Evolutionary conservation across 2,888 invertebrate species (phyloP).

Genomic region (Lepidocyrtinus sp.): DNA sequence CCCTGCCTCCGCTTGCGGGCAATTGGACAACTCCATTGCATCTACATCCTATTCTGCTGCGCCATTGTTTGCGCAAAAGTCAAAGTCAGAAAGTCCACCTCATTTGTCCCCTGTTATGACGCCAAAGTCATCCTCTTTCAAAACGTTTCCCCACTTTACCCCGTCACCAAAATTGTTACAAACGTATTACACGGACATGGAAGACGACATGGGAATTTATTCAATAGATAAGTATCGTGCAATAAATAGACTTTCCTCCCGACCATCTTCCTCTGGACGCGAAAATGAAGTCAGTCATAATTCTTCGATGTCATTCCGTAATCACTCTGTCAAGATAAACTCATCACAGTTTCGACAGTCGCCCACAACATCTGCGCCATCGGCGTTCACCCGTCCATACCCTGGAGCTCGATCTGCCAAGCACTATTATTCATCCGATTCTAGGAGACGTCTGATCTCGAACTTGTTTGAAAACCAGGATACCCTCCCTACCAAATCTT

Average conservation of each 20-base stretch:
- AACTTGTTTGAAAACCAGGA: no score
- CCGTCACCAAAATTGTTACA: conserved; percentile 7
- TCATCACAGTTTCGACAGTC: no score
- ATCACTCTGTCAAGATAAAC: conserved; percentile 2
- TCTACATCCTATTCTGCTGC: neutral
- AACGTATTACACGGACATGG: neutral
- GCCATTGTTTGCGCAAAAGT: neutral
- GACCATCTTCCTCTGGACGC: neutral
- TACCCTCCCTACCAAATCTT: neutral
- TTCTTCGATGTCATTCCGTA: neutral
- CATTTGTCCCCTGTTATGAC: conserved; percentile 54
- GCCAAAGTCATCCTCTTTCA: conserved; percentile 27
- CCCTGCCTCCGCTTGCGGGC: neutral
- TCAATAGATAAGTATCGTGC: no score
- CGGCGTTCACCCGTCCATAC: no score
- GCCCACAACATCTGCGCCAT: no score
- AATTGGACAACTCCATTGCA: no score
- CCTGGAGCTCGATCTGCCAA: no score
- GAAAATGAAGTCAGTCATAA: neutral
- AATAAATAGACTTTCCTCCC: neutral
- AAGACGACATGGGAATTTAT: no score
- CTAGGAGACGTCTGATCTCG: no score
- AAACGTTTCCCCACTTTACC: neutral
- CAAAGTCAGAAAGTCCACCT: conserved; percentile 61
- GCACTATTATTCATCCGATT: no score